Conservation (phyloP, 2,888 invertebrate genomes). For the Ophion obscuratus region DNA sequence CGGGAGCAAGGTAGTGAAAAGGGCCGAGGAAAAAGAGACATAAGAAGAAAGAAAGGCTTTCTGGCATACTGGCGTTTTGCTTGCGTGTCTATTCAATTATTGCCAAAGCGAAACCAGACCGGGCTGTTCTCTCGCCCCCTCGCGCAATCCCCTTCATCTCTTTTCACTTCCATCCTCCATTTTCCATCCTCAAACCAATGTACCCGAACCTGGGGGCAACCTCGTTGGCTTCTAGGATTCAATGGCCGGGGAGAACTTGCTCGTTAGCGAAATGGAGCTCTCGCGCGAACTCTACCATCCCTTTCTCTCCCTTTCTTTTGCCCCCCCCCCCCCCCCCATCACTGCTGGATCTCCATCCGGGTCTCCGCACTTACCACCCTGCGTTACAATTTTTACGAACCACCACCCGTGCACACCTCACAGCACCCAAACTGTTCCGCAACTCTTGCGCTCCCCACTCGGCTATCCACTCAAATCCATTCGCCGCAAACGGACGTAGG, state of each 20-base stretch:
- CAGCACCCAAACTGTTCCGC: background rate
- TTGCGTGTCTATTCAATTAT: slow-evolving; percentile 61
- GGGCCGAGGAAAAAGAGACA: background rate
- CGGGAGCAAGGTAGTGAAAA: background rate
- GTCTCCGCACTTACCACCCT: slow-evolving; percentile 18
- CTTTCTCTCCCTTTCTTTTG: slow-evolving; percentile 12
- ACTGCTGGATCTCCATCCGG: slow-evolving; percentile 10
- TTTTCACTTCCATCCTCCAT: slow-evolving; percentile 30
- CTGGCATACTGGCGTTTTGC: slow-evolving; percentile 38
- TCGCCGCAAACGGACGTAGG: slow-evolving; percentile 22
- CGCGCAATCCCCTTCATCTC: slow-evolving; percentile 15
- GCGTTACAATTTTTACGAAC: slow-evolving; percentile 66
- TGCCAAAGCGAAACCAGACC: slow-evolving; percentile 53
- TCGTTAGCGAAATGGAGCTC: slow-evolving; percentile 68
- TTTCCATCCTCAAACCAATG: slow-evolving; percentile 55
- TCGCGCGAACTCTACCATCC: background rate
- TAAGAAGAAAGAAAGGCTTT: slow-evolving; percentile 25
- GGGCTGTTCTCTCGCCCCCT: slow-evolving; percentile 8
- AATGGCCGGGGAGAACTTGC: slow-evolving; percentile 65
- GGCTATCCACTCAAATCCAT: slow-evolving; percentile 25
- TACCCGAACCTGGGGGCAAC: slow-evolving; percentile 53
- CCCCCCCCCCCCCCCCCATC: background rate
- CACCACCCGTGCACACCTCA: background rate
- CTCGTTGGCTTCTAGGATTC: slow-evolving; percentile 58
- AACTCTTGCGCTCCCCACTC: slow-evolving; percentile 47